These are phyloP conservation scores for Buathra laborator DNA, from an alignment of 2,888 invertebrate species.

Conservation along the genomic window DNA sequence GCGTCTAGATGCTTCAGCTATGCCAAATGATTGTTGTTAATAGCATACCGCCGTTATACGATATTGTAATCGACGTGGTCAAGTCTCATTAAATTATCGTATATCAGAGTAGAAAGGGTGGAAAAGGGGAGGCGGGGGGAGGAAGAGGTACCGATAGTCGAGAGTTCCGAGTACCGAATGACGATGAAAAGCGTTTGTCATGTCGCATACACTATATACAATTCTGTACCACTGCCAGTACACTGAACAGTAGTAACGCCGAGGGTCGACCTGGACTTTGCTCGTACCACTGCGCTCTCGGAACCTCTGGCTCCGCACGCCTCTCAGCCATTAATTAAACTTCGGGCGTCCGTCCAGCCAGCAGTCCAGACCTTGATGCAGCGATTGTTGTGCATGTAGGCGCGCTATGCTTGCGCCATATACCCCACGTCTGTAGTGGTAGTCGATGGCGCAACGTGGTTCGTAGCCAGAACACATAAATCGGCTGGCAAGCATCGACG, in stretches of 20 bases:
- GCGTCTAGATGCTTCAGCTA: not conserved
- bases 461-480: constrained; percentile 58
- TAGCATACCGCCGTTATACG: constrained; percentile 14
- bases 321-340: constrained; percentile 65
- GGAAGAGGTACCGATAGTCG: not conserved
- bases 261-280: constrained; percentile 50
- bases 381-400: constrained; percentile 56
- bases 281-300: constrained; percentile 55
- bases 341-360: constrained; percentile 66
- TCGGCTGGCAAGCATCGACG: constrained; percentile 63
- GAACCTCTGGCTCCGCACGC: constrained; percentile 52
- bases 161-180: constrained; percentile 37
- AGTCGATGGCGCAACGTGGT: constrained; percentile 36
- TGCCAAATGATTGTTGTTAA: constrained; percentile 52
- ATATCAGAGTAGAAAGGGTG: constrained; percentile 20
- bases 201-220: constrained; percentile 35
- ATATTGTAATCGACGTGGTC: constrained; percentile 59
- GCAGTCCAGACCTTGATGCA: constrained; percentile 53
- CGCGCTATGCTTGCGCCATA: not conserved
- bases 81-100: constrained; percentile 64
- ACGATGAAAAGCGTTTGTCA: constrained; percentile 64
- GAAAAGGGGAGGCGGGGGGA: no score
- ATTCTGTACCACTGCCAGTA: not conserved
- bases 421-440: not conserved
- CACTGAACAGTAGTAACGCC: constrained; percentile 13